These are phyloP conservation scores for Trialeurodes vaporariorum DNA, from an alignment of 1,140 invertebrate genomes.

Conservation along the genomic window DNA sequence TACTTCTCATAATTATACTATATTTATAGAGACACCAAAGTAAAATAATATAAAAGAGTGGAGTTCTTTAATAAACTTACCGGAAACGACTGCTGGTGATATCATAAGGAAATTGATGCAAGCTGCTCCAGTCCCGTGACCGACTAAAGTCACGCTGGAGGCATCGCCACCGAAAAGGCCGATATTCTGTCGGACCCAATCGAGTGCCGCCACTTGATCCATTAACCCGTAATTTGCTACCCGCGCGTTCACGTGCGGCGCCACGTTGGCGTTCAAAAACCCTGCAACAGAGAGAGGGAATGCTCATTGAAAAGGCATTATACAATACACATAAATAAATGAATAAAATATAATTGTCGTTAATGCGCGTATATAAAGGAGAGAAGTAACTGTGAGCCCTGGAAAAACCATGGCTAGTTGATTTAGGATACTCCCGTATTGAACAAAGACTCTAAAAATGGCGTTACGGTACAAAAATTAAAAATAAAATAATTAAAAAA, in stretches of 20 bases:
- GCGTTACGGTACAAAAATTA: too few species aligned
- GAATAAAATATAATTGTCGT: neutral
- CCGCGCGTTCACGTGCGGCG: slow-evolving; percentile 60
- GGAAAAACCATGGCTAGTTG: too few species aligned
- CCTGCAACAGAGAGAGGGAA: slow-evolving; percentile 39
- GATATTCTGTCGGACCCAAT: slow-evolving; percentile 88
- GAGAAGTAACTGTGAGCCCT: neutral
- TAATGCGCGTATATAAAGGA: slow-evolving; percentile 3
- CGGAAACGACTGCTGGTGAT: slow-evolving; percentile 79
- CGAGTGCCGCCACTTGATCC: slow-evolving; percentile 82
- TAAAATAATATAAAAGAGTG: too few species aligned
- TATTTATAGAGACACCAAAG: too few species aligned
- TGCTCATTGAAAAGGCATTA: neutral
- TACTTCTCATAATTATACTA: too few species aligned
- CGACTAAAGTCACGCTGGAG: slow-evolving; percentile 76
- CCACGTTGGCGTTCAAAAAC: slow-evolving; percentile 74
- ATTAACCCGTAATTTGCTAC: slow-evolving; percentile 87
- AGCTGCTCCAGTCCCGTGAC: slow-evolving; percentile 87
- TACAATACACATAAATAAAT: neutral
- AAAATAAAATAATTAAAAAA: too few species aligned
- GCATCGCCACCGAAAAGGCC: slow-evolving; percentile 80
- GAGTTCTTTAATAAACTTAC: too few species aligned
- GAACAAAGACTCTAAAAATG: too few species aligned
- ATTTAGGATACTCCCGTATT: too few species aligned
- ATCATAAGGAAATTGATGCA: slow-evolving; percentile 92